phyloP scores from a whole-genome alignment of 2,113 vertebrate genomes.

The Rousettus leschenaultii region DNA sequence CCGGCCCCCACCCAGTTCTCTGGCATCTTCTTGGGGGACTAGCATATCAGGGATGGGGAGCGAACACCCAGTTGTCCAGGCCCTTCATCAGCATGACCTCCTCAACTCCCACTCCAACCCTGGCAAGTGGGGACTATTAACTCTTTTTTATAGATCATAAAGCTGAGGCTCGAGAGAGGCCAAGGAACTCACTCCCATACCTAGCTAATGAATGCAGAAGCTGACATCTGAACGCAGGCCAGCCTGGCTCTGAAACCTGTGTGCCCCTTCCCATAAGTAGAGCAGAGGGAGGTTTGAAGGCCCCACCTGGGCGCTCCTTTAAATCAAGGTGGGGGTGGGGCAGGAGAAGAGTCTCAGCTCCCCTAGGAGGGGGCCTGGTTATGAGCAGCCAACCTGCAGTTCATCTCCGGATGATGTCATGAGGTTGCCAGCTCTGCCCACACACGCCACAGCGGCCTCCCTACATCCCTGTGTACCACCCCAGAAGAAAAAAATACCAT shows the following conservation, averaged over 20 bases:
- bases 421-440: not conserved
- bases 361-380: not conserved
- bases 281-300: not conserved
- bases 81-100: fast-evolving
- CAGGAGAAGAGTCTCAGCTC: not conserved
- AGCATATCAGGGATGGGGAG: too few relatives aligned
- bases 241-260: not conserved
- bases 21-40: not conserved
- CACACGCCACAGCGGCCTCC: not conserved
- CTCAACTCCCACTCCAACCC: not conserved
- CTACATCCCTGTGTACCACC: fast-evolving
- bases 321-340: too few relatives aligned
- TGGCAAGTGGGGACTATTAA: not conserved
- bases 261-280: not conserved
- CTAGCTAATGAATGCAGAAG: not conserved
- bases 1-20: not conserved
- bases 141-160: not conserved
- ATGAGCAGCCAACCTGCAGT: too few relatives aligned
- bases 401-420: not conserved
- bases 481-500: not conserved
- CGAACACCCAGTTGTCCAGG: not conserved
- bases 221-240: not conserved
- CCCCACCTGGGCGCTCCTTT: fast-evolving
- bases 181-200: not conserved
- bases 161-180: not conserved